A percentile compares a stretch with the other conserved stretches of the same genome.
Conservation (phyloP, 2,888 invertebrate genomes). For the Caenorhabditis macrosperma region DNA sequence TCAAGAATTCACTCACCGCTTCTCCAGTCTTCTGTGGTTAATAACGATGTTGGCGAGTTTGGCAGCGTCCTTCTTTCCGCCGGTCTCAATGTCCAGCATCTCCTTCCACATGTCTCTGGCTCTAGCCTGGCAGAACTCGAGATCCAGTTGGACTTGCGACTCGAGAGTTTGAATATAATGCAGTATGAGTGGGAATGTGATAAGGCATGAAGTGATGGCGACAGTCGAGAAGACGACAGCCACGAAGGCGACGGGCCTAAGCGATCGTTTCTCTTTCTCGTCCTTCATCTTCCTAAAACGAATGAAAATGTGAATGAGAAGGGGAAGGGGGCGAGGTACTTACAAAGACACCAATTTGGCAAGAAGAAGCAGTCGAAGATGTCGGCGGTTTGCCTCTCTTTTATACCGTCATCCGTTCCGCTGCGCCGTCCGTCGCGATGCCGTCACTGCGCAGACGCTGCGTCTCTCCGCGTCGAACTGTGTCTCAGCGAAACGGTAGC, state of each 20-base stretch:
- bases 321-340: conserved; percentile 14
- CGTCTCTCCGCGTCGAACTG: conserved; percentile 31
- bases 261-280: conserved; percentile 66
- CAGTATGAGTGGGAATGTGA: conserved; percentile 79
- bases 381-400: conserved; percentile 19
- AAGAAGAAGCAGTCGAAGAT: conserved; percentile 51
- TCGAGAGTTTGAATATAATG: conserved; percentile 80
- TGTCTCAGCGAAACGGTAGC: conserved; percentile 51
- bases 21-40: conserved; percentile 70
- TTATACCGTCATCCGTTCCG: conserved; percentile 58
- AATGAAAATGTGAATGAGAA: background rate
- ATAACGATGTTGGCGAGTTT: conserved; percentile 76
- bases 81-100: conserved; percentile 79
- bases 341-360: conserved; percentile 52
- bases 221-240: conserved; percentile 79
- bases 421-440: conserved; percentile 48
- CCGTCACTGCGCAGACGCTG: conserved; percentile 36
- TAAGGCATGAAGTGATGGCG: conserved; percentile 75
- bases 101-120: conserved; percentile 80
- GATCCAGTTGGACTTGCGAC: conserved; percentile 77
- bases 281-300: conserved; percentile 52
- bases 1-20: conserved; percentile 38
- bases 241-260: conserved; percentile 77
- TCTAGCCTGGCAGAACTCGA: conserved; percentile 79
- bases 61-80: conserved; percentile 73